Evolutionary conservation across 37 sponge, comb jelly and placozoan genomes (phyloP), one percentile per base, ranked within the genome.

Genomic region (Amphimedon queenslandica): DNA sequence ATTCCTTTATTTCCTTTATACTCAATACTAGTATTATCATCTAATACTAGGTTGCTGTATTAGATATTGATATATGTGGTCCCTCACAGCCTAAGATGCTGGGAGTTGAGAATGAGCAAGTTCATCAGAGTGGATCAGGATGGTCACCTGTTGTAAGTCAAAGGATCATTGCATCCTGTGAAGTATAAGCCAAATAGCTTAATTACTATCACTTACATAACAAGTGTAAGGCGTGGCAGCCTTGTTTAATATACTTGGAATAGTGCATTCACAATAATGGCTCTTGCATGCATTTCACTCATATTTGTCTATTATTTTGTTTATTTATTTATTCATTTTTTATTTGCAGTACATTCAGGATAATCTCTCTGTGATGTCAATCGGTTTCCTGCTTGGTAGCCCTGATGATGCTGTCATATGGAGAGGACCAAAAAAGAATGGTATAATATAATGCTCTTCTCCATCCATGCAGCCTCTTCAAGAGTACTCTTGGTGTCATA

Each of bases 361-460:
- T 30, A 92, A 99, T 75, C 68, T 99, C 37, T 89, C 83, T 37
- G 96, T 99, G 57, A 99, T 99, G 99, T 95, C 96, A 2, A 87
- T 99, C n/a, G 99, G 94, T 8, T 95, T 99, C 51, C 89, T 99
- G 13, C 75, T 98, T 5, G 36, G 82, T 43, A 86, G 83, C 41
- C 91, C 88, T 4, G 81, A 88, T 36, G 94, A 92, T 83, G 99
- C 99, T 27, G 94, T 99, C 57, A 95, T 99, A 13, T 99, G 99
- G 99, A 83, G 99, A 67, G 99, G 99, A 77, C 96, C 99, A 23
- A 99, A 99, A 78, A 99, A 99, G 66, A 99, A 99, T 85, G 99
- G 96, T 88, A 47, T n/a, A n/a, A n/a, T n/a, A n/a, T n/a, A n/a
- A n/a, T n/a, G n/a, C n/a, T n/a, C n/a, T n/a, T n/a, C n/a, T n/a